Evolutionary conservation across 2,797 vertebrate species (phyloP), one percentile per base, ranked within the genome.

Genomic region (Acrossocheilus fasciatus): DNA sequence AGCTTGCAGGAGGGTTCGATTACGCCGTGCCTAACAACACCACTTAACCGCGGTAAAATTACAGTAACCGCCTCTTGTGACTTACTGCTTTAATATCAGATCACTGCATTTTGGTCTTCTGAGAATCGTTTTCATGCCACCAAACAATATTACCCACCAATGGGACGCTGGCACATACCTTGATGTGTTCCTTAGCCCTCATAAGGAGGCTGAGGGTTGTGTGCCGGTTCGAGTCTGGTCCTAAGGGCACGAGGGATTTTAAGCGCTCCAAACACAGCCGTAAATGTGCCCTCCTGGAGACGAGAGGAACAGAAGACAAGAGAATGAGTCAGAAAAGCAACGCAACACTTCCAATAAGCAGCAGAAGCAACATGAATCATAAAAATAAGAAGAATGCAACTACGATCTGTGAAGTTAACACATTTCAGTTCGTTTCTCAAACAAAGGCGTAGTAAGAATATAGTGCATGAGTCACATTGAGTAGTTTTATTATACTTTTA

Each of bases 141-240:
- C n/a, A 59, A 7, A 30, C 14, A 70, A 14, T 54, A 34, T 50
- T 47, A 80, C 34, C 41, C 43, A 62, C 6, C 62, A 4, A 34
- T 64, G 0, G 81, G 1, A 57, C 39, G 52, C 18, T 59, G 2
- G 3, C 9, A 82, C 95, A 83, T 85, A 98, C 97, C 97, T 97
- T 97, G 92, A 99, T 99, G 94, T 98, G 97, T 93, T 96, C 94
- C 94, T 95, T 98, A 88, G 98, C 97, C 93, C 95, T 97, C 91
- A 96, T 98, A 87, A 99, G 95, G 89, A 98, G 94, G 93, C 97
- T 98, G 90, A 99, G 94, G 0, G 98, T 99, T 86, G 98, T 99
- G 92, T 98, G 98, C 86, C 96, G 94, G 92, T 94, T 96, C 52
- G 96, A 95, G 59, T 97, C 97, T 3, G 96, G 96, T 91, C 97